Base-by-base conservation (phyloP, 1,140 invertebrate genomes). In the Brachionus angularis region DNA sequence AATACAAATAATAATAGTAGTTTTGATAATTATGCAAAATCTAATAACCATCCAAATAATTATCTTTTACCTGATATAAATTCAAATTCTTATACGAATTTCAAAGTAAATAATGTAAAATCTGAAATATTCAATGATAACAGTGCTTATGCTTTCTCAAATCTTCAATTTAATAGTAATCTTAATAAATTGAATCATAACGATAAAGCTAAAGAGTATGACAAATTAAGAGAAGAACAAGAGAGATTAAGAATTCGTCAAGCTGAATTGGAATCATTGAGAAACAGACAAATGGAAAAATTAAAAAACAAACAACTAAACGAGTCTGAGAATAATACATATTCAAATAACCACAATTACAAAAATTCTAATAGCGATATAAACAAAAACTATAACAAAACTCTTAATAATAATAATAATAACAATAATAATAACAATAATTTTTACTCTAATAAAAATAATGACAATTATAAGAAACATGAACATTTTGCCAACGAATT, bases 181-280 rank as follows among this genome's bases (percentile, higher is more conserved):
- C n/a, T n/a, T n/a, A 21, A 67, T 23, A 36, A 58, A 34, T 39
- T 18, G 31, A 21, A 33, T 8, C 16, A 58, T 21, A 58, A 46
- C 33, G 42, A 47, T n/a, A 25, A 25, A 5, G 10, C 29, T 5
- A 67, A 21, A 39, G 62, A 67, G 7, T 67, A 31, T 25, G 62
- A 67, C 12, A 70, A 70, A 70, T 33, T 70, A 31, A 50, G 29
- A 70, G 47, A 70, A 50, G 64, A 70, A 53, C 64, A 70, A 50
- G 64, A 70, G 12, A 27, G 64, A 44, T 27, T 70, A 12, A 27
- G 64, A 18, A 50, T 18, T n/a, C 18, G 64, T 23, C 64, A 70
- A 53, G 34, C 34, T 14, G 42, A 70, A 46, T 42, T 70, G 27
- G 64, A 70, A 29, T 47, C 33, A 25, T n/a, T 70, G 46, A 46